phyloP scores from a whole-genome alignment of 2,797 vertebrate genomes.

The Propithecus deckenii region DNA sequence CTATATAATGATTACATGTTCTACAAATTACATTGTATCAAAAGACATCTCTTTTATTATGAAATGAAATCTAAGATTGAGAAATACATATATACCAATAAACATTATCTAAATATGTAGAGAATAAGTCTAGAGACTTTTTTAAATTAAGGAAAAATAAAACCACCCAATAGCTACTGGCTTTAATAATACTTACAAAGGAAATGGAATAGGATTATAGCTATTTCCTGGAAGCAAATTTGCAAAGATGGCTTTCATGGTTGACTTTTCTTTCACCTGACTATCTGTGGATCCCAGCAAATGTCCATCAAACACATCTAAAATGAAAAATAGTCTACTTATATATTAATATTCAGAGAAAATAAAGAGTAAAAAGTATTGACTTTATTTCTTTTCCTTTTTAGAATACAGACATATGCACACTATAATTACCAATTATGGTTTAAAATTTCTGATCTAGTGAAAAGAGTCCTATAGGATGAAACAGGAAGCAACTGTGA shows the following conservation, averaged over 20 bases:
- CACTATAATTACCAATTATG: not conserved
- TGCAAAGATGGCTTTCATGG: conserved; percentile 99
- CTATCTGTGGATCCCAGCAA: conserved; percentile 94
- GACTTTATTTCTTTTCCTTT: conserved; percentile 5
- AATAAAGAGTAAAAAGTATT: not conserved
- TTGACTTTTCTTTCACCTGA: conserved; percentile 99
- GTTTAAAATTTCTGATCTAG: conserved; percentile 9
- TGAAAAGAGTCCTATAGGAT: not conserved
- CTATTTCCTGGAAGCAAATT: conserved; percentile 98
- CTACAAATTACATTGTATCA: not conserved
- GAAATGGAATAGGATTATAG: conserved; percentile 96
- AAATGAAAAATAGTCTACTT: conserved; percentile 64
- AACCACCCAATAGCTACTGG: not conserved
- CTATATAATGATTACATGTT: not conserved
- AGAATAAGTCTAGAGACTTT: not conserved
- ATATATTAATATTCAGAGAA: conserved; percentile 20
- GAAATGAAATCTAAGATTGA: not conserved
- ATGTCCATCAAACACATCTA: conserved; percentile 98
- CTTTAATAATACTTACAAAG: conserved; percentile 92
- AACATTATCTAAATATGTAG: conserved; percentile 9
- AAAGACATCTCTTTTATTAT: conserved; percentile 32
- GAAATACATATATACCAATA: not conserved
- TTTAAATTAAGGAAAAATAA: not conserved
- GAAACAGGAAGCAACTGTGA: not conserved
- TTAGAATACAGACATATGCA: not conserved